Percentiles rank a stretch among this genome's conserved stretches.
phyloP scores from a whole-genome alignment of 2,113 vertebrate genomes.

The Maccullochella peelii region DNA sequence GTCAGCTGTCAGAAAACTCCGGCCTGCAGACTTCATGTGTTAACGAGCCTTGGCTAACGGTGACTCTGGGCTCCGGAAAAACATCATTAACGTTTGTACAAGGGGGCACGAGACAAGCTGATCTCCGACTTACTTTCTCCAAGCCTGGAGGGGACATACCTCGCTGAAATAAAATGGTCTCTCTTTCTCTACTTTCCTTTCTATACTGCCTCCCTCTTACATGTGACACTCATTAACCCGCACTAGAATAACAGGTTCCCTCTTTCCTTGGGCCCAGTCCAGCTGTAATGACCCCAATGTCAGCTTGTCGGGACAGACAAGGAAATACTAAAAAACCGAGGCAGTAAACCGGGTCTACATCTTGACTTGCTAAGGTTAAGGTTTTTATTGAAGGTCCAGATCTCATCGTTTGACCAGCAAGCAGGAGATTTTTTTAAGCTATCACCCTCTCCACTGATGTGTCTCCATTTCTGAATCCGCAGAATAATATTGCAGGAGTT shows the following conservation, averaged over 20 bases:
- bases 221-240: slow-evolving; percentile 76
- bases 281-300: slow-evolving; percentile 59
- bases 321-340: slow-evolving; percentile 18
- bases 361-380: slow-evolving; percentile 48
- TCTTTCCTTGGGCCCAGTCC: slow-evolving; percentile 45
- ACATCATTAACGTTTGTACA: slow-evolving; percentile 73
- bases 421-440: not conserved
- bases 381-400: slow-evolving; percentile 41
- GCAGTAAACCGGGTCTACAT: slow-evolving; percentile 20
- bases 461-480: slow-evolving; percentile 40
- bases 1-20: slow-evolving; percentile 72
- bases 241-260: slow-evolving; percentile 63
- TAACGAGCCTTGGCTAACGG: slow-evolving; percentile 66
- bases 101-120: slow-evolving; percentile 52
- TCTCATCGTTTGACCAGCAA: slow-evolving; percentile 14
- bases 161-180: slow-evolving; percentile 59
- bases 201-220: slow-evolving; percentile 43
- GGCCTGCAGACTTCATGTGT: slow-evolving; percentile 29
- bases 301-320: slow-evolving; percentile 41
- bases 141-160: slow-evolving; percentile 59
- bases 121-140: slow-evolving; percentile 60
- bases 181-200: slow-evolving; percentile 47
- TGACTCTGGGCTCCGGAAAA: slow-evolving; percentile 67
- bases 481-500: slow-evolving; percentile 45
- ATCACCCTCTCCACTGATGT: slow-evolving; percentile 26